Conservation (phyloP, 2,888 invertebrate species). For the Sphaerophoria taeniata region DNA sequence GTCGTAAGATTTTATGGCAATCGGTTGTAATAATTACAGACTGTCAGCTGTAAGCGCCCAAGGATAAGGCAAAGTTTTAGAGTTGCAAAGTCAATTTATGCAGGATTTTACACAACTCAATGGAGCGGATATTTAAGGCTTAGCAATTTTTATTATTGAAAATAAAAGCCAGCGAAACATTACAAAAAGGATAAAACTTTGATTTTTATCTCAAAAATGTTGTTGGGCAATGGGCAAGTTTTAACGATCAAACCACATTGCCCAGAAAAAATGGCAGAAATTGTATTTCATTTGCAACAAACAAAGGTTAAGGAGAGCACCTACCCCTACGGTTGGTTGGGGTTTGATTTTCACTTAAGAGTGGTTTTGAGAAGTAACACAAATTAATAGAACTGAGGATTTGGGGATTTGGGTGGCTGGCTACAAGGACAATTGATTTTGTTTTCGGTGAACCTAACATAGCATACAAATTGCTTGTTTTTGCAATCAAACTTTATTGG, state of each 20-base stretch:
- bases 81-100: constrained; percentile 49
- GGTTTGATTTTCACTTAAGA: not conserved
- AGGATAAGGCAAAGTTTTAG: constrained; percentile 29
- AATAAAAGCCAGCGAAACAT: constrained; percentile 1
- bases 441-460: not conserved
- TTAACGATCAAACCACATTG: constrained; percentile 32
- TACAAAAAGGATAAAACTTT: constrained; percentile 7
- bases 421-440: not conserved
- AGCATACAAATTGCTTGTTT: not conserved
- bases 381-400: no score
- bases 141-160: constrained; percentile 18
- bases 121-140: constrained; percentile 34
- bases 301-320: not conserved
- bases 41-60: constrained; percentile 19
- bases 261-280: not conserved
- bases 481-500: no score
- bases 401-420: not conserved
- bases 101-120: constrained; percentile 55
- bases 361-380: not conserved
- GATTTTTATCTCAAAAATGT: constrained; percentile 28
- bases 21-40: constrained; percentile 66
- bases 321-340: no score
- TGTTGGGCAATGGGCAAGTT: not conserved
- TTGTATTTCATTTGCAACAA: constrained; percentile 6
- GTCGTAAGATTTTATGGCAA: constrained; percentile 69